Base-by-base conservation (phyloP, 2,888 invertebrate genomes). In the Drosophila flavopinicola region DNA sequence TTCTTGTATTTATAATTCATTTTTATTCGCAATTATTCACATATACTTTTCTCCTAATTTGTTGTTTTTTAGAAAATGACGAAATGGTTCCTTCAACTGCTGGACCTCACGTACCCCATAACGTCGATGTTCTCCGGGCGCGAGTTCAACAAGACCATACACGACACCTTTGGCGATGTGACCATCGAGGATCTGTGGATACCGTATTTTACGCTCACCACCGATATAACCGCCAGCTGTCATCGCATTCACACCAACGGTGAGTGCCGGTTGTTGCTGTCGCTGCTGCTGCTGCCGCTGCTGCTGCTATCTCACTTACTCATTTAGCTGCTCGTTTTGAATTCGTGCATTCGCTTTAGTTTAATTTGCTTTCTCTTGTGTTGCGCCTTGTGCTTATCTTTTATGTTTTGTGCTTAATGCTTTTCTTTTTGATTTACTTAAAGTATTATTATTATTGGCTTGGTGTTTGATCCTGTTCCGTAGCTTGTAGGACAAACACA, bases 171-270 rank as follows among this genome's bases (percentile, higher is more conserved):
- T 90, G 96, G 96, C 0, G 96, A 97, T 77, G 95, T 96, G 1
- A 97, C 97, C 90, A 98, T 99, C 60, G 99, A 99, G 92, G 99
- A 99, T 91, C 92, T 99, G 11, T 99, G 99, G 91, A 94, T 99
- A 48, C 99, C 99, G 0, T 99, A 98, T 92, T 99, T 99, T 92
- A 98, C 98, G n/a, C 94, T 99, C 69, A 99, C 99, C 57, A 99
- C 99, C 0, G 99, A 99, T 91, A 99, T 99, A 87, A 97, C 98
- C 24, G 95, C 96, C 59, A 98, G 97, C 86, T 96, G 96, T 85
- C 98, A 98, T 96, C 94, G 99, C 88, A 94, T 98, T 64, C 99
- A 99, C 91, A 95, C 96, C 61, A 97, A 97, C 91, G 99, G 99
- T 98, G 92, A 94, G 95, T 92, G n/a, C n/a, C n/a, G n/a, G n/a